Evolutionary conservation across 1,140 invertebrate species (phyloP).

Genomic region (Drosophila pseudoananassae): DNA sequence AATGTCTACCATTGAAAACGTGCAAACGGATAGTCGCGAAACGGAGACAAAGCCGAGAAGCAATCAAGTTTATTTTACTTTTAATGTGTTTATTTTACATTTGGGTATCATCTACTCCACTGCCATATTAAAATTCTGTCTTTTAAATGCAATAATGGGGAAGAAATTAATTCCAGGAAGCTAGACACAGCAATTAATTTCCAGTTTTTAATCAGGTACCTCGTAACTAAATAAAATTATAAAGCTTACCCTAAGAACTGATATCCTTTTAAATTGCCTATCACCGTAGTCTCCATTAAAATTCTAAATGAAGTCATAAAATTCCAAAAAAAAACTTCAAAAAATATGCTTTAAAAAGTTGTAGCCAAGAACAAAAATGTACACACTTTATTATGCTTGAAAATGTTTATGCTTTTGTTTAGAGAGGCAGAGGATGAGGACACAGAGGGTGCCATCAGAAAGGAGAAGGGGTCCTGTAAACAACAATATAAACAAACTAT

Average conservation of each 20-base stretch:
- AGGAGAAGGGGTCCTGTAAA: constrained; percentile 24
- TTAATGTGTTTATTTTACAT: constrained; percentile 29
- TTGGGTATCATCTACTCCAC: constrained; percentile 13
- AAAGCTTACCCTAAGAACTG: too few relatives aligned
- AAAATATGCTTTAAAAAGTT: constrained; percentile 51
- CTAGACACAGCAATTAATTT: neutral
- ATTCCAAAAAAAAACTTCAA: constrained; percentile 55
- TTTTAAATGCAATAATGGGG: neutral
- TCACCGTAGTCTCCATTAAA: constrained; percentile 7
- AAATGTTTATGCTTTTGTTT: constrained; percentile 68
- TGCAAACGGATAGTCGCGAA: constrained; percentile 45
- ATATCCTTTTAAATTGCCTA: too few relatives aligned
- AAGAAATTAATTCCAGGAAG: too few relatives aligned
- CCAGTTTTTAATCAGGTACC: neutral
- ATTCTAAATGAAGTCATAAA: constrained; percentile 73
- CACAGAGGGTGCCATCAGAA: neutral
- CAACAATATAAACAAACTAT: constrained; percentile 57
- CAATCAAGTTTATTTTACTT: constrained; percentile 21
- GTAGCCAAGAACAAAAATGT: constrained; percentile 56
- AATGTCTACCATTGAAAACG: constrained; percentile 72
- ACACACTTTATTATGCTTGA: constrained; percentile 72
- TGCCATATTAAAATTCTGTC: constrained; percentile 29
- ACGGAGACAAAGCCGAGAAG: constrained; percentile 15
- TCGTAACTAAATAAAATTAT: neutral
- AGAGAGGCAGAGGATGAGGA: neutral